Evolutionary conservation across 2,888 invertebrate genomes (phyloP), one percentile per base, ranked within the genome.

Genomic region (Aphidius colemani): DNA sequence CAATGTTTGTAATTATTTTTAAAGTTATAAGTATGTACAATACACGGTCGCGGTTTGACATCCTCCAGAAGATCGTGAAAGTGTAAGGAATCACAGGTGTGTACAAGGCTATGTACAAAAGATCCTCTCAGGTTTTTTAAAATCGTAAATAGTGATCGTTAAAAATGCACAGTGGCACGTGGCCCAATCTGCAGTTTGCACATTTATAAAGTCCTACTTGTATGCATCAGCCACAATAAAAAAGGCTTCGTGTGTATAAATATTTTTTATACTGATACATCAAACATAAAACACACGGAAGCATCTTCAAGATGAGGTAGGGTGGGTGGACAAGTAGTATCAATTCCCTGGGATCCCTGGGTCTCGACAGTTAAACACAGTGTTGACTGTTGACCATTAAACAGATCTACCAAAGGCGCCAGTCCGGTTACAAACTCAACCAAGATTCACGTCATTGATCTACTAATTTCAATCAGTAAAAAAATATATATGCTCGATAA

Each of bases 121-220:
- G 66, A 69, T 68, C 58, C 66, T 65, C 66, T 59, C 61, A 45
- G 62, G 55, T 48, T 61, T 55, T 18, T 18, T 18, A 2, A 2
- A 18, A 61, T 61, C 49, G 48, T 58, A 56, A 58, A 55, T 53
- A 61, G 64, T 2, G 62, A 74, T 75, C 74, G 73, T 70, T 72
- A 77, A 75, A 77, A 78, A 78, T 75, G 73, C 74, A 71, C 72
- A 75, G 74, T 75, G 76, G 75, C 76, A 76, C 75, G 74, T 73
- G 74, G 75, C 74, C 70, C 69, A 72, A 72, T n/a, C n/a, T n/a
- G n/a, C 39, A 44, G 45, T 46, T n/a, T 57, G 8, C 30, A 57
- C 9, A 46, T 30, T 46, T 7, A n/a, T 56, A 10, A 30, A 41
- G 44, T 56, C 43, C n/a, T 30, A 30, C 8, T n/a, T 40, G 7